Conservation (phyloP, 1,140 invertebrate genomes). For the Chironomus tepperi region DNA sequence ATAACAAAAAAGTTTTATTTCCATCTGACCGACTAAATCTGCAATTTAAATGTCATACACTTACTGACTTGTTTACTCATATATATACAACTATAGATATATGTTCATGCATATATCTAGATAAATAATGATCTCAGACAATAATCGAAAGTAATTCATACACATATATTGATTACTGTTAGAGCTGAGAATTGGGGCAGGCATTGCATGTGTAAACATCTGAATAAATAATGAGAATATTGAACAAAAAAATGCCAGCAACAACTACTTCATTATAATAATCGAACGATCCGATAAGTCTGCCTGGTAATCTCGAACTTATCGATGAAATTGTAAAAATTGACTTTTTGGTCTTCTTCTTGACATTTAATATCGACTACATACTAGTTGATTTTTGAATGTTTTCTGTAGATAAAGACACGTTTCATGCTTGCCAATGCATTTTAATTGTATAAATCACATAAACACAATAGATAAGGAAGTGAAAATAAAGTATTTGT, state of each 20-base stretch:
- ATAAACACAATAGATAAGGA: conserved; percentile 3
- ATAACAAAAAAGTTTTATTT: too few relatives aligned
- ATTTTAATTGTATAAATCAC: conserved; percentile 9
- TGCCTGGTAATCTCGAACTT: too few relatives aligned
- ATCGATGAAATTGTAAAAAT: too few relatives aligned
- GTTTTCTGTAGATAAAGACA: too few relatives aligned
- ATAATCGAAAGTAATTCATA: background rate
- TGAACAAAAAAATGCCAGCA: too few relatives aligned
- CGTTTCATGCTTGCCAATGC: background rate
- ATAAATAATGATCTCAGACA: conserved; percentile 1
- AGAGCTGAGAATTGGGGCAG: background rate
- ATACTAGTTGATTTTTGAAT: too few relatives aligned
- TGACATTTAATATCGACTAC: too few relatives aligned
- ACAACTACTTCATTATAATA: too few relatives aligned
- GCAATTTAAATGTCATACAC: conserved; percentile 8
- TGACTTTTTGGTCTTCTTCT: too few relatives aligned
- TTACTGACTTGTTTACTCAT: background rate
- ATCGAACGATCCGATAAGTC: too few relatives aligned
- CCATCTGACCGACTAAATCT: background rate
- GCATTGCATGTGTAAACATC: background rate
- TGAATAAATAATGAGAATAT: background rate
- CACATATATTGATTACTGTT: background rate
- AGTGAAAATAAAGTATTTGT: background rate
- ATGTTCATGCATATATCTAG: background rate
- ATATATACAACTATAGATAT: too few relatives aligned